Conservation (phyloP, 2,888 invertebrate genomes). For the Automeris io region DNA sequence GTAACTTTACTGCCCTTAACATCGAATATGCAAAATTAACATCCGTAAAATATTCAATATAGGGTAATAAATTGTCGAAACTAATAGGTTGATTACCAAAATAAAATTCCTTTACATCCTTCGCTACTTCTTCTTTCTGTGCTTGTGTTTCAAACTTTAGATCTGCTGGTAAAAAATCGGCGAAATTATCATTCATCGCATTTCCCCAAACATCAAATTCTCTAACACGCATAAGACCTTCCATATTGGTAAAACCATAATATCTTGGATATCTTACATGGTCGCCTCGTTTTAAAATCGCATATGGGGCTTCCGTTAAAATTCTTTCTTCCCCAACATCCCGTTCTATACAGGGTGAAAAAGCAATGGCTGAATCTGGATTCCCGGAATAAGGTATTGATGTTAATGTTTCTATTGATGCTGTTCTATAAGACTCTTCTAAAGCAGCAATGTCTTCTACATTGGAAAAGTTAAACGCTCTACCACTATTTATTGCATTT, state of each 20-base stretch:
- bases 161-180: constrained; percentile 25
- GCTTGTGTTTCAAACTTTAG: constrained; percentile 15
- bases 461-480: constrained; percentile 21
- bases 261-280: constrained; percentile 21
- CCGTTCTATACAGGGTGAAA: constrained; percentile 27
- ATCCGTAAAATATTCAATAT: constrained; percentile 40
- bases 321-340: constrained; percentile 21
- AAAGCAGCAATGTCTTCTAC: constrained; percentile 27
- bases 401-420: constrained; percentile 14
- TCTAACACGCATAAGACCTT: constrained; percentile 24
- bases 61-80: constrained; percentile 13
- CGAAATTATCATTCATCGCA: constrained; percentile 25
- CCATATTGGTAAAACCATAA: constrained; percentile 34
- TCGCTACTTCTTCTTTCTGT: constrained; percentile 18
- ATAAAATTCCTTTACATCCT: constrained; percentile 22
- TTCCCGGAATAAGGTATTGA: neutral
- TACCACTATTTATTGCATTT: constrained; percentile 30
- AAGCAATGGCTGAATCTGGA: constrained; percentile 8
- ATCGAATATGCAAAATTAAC: constrained; percentile 21
- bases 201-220: constrained; percentile 21
- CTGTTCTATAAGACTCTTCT: constrained; percentile 34
- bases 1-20: constrained; percentile 21
- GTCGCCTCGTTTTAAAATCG: constrained; percentile 19
- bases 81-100: constrained; percentile 22
- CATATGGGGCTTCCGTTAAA: constrained; percentile 24